Evolutionary conservation across 53 echinoderm and acorn worm species (phyloP), one percentile per base, ranked within the genome.

Genomic region (Luidia sarsii): DNA sequence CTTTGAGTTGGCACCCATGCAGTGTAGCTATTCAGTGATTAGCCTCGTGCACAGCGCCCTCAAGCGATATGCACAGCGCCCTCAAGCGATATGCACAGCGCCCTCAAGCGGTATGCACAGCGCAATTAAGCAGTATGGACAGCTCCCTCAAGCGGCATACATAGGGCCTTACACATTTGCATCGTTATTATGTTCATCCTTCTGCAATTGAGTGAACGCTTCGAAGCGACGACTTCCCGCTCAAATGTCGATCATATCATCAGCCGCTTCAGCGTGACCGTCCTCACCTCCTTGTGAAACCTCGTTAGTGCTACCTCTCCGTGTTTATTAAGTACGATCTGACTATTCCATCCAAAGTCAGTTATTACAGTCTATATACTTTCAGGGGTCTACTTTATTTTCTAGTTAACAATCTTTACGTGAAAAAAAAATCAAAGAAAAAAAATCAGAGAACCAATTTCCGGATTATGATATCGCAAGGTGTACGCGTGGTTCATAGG

Each of bases 211-310:
- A 30, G 23, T 37, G 77, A 48, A 60, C 61, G 31, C 48, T 61
- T 46, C 46, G 21, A 77, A 77, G 77, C 77, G 77, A 77, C 60
- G 77, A 77, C 61, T 48, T 77, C 77, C 77, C 77, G 77, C 77
- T 16, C 46, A n/a, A 77, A 43, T 61, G 62, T 77, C 77, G 77
- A 77, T 77, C 77, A 77, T 77, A 77, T 61, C 60, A 77, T 77
- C 77, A 55, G 36, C 48, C 77, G 62, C 77, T 62, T 48, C 48
- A n/a, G 19, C 32, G 48, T 77, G 77, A 77, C 46, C 61, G 7
- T 55, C 49, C 19, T 60, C 45, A 77, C 45, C 6, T 56, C 39
- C 77, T 34, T 54, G 61, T 43, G 61, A 77, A 61, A 30, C 56
- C 72, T 55, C 38, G 35, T 60, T 61, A 77, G 60, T 46, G 59